These are phyloP conservation scores for Calliopum simillimum DNA, from an alignment of 2,888 invertebrate genomes.

Conservation along the genomic window DNA sequence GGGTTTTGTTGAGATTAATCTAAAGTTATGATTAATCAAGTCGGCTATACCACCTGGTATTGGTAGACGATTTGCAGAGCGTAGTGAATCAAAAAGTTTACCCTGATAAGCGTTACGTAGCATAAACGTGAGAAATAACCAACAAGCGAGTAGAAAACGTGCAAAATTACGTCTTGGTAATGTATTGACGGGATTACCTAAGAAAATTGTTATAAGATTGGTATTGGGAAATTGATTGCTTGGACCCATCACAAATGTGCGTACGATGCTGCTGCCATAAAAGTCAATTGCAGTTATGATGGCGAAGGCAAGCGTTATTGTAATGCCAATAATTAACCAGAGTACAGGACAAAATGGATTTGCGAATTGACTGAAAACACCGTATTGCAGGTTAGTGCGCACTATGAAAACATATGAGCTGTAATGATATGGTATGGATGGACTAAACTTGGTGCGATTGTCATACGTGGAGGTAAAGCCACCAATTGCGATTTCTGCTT, in stretches of 20 bases:
- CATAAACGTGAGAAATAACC: conserved; percentile 55
- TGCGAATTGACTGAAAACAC: conserved; percentile 47
- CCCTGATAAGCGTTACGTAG: conserved; percentile 61
- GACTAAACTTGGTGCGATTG: conserved; percentile 47
- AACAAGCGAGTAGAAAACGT: conserved; percentile 53
- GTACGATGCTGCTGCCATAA: conserved; percentile 3
- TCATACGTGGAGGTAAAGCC: conserved; percentile 51
- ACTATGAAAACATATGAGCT: conserved; percentile 53
- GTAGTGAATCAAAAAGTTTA: conserved; percentile 56
- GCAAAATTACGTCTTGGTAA: conserved; percentile 48
- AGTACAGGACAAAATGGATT: conserved; percentile 50
- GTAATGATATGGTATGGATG: conserved; percentile 52
- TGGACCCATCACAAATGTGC: conserved; percentile 44
- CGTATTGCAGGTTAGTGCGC: conserved; percentile 45
- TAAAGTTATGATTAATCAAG: conserved; percentile 49
- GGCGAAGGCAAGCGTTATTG: conserved; percentile 38
- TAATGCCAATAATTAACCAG: conserved; percentile 48
- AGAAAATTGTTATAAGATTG: conserved; percentile 46
- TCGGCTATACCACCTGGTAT: conserved; percentile 49
- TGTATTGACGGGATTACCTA: conserved; percentile 53
- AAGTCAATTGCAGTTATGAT: conserved; percentile 19
- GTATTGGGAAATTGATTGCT: conserved; percentile 46
- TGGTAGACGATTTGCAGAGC: conserved; percentile 44
- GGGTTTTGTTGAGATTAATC: conserved; percentile 43
- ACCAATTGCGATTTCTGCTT: conserved; percentile 52